Conservation (phyloP, 2,888 invertebrate genomes). For the Pristionchus exspectatus region DNA sequence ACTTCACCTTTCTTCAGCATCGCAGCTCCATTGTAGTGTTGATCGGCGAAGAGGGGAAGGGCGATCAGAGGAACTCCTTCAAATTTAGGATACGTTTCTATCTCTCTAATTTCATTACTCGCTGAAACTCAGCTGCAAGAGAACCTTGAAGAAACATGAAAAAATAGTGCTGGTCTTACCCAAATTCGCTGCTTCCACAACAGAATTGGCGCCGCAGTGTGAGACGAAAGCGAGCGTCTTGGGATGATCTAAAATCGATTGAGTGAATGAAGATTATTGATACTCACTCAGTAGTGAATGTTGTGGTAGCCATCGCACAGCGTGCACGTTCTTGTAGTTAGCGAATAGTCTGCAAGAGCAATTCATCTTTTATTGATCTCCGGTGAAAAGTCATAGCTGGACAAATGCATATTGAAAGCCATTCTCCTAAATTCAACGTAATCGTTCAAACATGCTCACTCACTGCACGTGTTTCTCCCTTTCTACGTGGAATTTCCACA, state of each 20-base stretch:
- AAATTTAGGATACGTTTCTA: too few relatives aligned
- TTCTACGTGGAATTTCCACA: conserved; percentile 21
- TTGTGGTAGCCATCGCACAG: conserved; percentile 23
- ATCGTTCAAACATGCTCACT: not conserved
- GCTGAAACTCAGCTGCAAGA: too few relatives aligned
- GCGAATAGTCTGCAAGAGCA: conserved; percentile 9
- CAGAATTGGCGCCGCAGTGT: conserved; percentile 41
- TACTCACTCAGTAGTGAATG: not conserved
- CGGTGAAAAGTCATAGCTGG: too few relatives aligned
- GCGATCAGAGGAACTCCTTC: conserved; percentile 40
- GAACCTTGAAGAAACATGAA: not conserved
- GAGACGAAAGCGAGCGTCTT: conserved; percentile 8
- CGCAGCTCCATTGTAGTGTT: conserved; percentile 45
- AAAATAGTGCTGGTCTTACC: not conserved
- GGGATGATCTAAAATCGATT: not conserved
- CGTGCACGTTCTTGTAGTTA: conserved; percentile 21
- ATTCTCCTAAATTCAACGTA: too few relatives aligned
- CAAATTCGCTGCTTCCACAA: conserved; percentile 10
- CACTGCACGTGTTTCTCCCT: conserved; percentile 10
- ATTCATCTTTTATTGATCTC: not conserved
- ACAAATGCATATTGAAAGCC: not conserved
- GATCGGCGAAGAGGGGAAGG: conserved; percentile 40
- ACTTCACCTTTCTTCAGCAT: conserved; percentile 41
- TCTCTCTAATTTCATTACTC: too few relatives aligned
- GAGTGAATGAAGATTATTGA: not conserved